These are phyloP conservation scores for Melierax canorus DNA, from an alignment of 2,113 vertebrate genomes.

Conservation along the genomic window DNA sequence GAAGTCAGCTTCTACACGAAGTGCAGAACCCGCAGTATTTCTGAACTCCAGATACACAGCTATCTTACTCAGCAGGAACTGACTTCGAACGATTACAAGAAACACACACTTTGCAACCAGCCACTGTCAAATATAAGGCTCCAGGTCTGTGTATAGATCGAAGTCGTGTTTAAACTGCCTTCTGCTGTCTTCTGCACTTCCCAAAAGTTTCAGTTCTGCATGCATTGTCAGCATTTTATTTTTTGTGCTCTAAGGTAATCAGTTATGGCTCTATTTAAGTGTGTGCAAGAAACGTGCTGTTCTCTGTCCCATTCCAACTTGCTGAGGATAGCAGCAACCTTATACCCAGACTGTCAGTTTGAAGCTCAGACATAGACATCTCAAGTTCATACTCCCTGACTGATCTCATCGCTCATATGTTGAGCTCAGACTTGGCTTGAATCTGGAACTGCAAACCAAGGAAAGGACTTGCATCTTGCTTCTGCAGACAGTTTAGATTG, in stretches of 20 bases:
- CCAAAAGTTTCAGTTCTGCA: background rate
- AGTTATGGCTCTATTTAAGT: background rate
- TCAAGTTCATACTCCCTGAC: background rate
- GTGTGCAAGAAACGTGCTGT: background rate
- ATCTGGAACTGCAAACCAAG: background rate
- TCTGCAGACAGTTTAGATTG: constrained; percentile 9
- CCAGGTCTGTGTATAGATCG: background rate
- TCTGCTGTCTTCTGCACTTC: background rate
- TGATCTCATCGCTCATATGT: background rate
- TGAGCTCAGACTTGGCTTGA: constrained; percentile 49
- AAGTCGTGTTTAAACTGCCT: background rate
- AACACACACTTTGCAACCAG: background rate
- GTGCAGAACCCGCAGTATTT: background rate
- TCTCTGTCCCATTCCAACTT: background rate
- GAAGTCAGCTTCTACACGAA: background rate
- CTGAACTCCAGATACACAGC: background rate
- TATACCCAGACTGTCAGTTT: background rate
- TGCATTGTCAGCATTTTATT: background rate
- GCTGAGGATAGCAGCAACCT: background rate
- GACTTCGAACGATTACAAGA: background rate
- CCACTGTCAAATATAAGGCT: background rate
- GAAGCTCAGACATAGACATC: background rate
- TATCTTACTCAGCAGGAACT: background rate
- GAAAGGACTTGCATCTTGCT: background rate
- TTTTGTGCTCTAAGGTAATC: background rate